Evolutionary conservation across 1,140 invertebrate species (phyloP), one percentile per base, ranked within the genome.

Genomic region (Zaprionus davidi): DNA sequence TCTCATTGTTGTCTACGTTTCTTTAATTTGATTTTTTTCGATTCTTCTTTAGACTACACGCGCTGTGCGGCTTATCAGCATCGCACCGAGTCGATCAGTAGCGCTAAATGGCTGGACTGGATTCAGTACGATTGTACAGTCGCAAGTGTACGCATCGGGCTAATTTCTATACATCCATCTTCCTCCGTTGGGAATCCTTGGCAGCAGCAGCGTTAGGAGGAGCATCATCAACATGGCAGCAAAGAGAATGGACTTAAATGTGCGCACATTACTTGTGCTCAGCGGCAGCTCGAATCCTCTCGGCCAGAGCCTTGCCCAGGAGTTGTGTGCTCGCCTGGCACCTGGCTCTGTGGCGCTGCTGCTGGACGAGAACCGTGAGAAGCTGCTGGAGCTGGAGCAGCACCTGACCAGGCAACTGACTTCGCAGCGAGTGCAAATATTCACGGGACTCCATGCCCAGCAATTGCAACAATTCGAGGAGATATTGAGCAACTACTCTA

Each of bases 291-390:
- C 82, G 11, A 92, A 92, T 78, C 74, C 78, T 24, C 69, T 92
- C 51, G 98, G 98, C 12, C 94, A 94, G 79, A 94, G 95, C 71
- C 95, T 98, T 53, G 96, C 97, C 22, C 90, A 95, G 36, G 95
- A 96, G 90, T 94, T 98, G 68, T 94, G 96, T 1, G 58, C 60
- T 9, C 94, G 94, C 64, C 90, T 94, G 65, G 94, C 94, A 1
- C 80, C 94, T 1, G 95, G 94, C 38, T 98, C 97, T 1, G 79
- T 95, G 17, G 93, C 97, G 72, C 78, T 98, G 13, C 93, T 98
- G 6, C 79, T 98, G 36, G 97, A 97, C 15, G 94, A 97, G 77
- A 95, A 96, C 74, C 91, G 93, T 57, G 56, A 78, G 46, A 53
- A 79, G 38, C 53, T 92, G 57, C 17, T 57, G 9, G 34, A 26